Base-by-base conservation (phyloP, 1,140 invertebrate genomes). In the Drosophila orosa region DNA sequence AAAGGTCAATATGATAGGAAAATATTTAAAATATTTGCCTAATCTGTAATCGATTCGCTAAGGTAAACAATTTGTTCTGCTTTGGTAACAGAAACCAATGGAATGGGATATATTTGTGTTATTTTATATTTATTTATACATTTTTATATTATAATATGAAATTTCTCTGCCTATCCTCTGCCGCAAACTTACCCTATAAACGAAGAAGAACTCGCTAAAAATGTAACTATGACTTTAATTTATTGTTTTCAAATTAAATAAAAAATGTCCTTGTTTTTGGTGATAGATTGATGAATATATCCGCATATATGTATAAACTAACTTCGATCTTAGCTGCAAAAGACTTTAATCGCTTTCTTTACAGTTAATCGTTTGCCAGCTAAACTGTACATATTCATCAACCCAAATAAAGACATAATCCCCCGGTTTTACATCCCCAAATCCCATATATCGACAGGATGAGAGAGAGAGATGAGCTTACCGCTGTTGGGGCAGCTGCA, bases 401-500 rank as follows among this genome's bases (percentile, higher is more conserved):
- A 22, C 19, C 29, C 19, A 5, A 52, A 33, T 35, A 22, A 42
- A 3, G 1, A 12, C 12, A 39, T 22, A 22, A 37, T 24, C 19
- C 15, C 9, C 9, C 52, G 0, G 3, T 12, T 31, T 65, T 24
- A 24, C 25, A 42, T 12, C 24, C 17, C 31, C 39, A 19, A 68
- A n/a, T 9, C 24, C 9, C 22, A 17, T 39, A 47, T 13, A 47
- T 24, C 19, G 22, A 56, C 35, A 67, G n/a, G 31, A 63, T n/a
- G 33, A 42, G 12, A 22, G 31, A 33, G 15, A 48, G 15, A 35
- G 40, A 61, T 54, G 29, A n/a, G 93, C 96, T 95, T 94, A 98
- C 97, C 94, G 97, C 97, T 47, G 96, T 97, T 63, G 97, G 96
- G 74, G 97, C 93, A 78, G 83, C 63, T 27, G 97, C 96, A 80